Percentiles rank a stretch among this genome's conserved stretches.
These are phyloP conservation scores for Zaprionus kolodkinae DNA, from an alignment of 1,140 invertebrate genomes.

Conservation along the genomic window DNA sequence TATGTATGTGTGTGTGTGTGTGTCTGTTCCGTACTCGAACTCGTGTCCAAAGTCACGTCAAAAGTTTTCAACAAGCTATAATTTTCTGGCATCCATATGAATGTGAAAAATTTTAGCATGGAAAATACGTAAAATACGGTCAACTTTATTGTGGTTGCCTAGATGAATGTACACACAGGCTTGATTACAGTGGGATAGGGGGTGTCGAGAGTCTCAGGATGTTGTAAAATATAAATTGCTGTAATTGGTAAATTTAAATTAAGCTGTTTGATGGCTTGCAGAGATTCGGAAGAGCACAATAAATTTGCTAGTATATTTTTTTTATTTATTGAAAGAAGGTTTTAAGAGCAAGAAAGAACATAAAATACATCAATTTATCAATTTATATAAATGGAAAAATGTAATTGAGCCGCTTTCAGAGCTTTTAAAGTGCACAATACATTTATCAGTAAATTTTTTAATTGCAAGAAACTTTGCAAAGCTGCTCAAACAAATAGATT, in stretches of 20 bases:
- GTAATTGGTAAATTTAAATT: neutral
- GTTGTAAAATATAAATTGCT: neutral
- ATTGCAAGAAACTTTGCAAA: too few relatives aligned
- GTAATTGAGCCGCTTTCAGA: too few relatives aligned
- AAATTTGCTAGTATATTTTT: too few relatives aligned
- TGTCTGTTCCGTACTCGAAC: neutral
- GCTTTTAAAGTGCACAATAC: too few relatives aligned
- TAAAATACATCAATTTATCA: too few relatives aligned
- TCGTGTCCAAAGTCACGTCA: constrained; percentile 42
- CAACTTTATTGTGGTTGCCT: constrained; percentile 60
- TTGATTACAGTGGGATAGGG: constrained; percentile 6
- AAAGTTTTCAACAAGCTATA: constrained; percentile 72
- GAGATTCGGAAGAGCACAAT: too few relatives aligned
- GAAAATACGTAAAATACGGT: constrained; percentile 49
- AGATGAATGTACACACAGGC: constrained; percentile 35
- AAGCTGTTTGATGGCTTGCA: neutral
- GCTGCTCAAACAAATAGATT: too few relatives aligned
- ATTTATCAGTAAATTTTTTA: too few relatives aligned
- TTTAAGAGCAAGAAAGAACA: too few relatives aligned
- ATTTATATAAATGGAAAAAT: too few relatives aligned
- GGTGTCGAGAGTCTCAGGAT: neutral
- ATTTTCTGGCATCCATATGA: constrained; percentile 63
- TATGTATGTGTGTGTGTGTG: constrained; percentile 29
- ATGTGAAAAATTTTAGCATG: constrained; percentile 43
- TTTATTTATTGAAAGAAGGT: too few relatives aligned